phyloP scores from a whole-genome alignment of 2,797 vertebrate genomes.

The Hypotaenidia philippensis region DNA sequence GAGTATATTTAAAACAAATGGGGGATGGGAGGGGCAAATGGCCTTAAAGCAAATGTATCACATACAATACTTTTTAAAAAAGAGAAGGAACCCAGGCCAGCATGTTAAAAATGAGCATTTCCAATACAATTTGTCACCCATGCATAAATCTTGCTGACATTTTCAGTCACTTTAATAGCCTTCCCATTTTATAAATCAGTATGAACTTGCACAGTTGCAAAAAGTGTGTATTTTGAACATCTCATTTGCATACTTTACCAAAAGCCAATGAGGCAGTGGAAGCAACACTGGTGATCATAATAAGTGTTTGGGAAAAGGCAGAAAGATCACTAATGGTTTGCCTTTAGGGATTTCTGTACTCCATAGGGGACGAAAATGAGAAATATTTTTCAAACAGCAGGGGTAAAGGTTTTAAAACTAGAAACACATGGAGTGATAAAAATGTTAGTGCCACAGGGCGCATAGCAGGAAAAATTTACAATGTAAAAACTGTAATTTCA shows the following conservation, averaged over 20 bases:
- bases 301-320: constrained; percentile 99
- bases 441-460: constrained; percentile 99
- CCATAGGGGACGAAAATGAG: constrained; percentile 99
- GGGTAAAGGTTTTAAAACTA: constrained; percentile 99
- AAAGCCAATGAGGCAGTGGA: constrained; percentile 99
- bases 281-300: constrained; percentile 98
- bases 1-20: constrained; percentile 74
- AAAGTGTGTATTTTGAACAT: constrained; percentile 99
- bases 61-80: constrained; percentile 66
- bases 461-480: constrained; percentile 92
- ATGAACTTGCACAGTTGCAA: constrained; percentile 99
- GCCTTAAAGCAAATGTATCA: constrained; percentile 77
- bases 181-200: constrained; percentile 97
- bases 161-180: constrained; percentile 98
- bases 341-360: constrained; percentile 99
- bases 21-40: constrained; percentile 67
- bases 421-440: constrained; percentile 99
- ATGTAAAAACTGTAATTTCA: constrained; percentile 98
- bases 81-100: constrained; percentile 74
- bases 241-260: constrained; percentile 99
- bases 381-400: constrained; percentile 99
- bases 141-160: constrained; percentile 99
- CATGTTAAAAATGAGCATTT: constrained; percentile 87
- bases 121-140: constrained; percentile 99
- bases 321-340: constrained; percentile 99